Percentiles rank a stretch among this genome's conserved stretches.
Evolutionary conservation across 2,797 vertebrate species (phyloP).

Genomic region (Remorina albescens): DNA sequence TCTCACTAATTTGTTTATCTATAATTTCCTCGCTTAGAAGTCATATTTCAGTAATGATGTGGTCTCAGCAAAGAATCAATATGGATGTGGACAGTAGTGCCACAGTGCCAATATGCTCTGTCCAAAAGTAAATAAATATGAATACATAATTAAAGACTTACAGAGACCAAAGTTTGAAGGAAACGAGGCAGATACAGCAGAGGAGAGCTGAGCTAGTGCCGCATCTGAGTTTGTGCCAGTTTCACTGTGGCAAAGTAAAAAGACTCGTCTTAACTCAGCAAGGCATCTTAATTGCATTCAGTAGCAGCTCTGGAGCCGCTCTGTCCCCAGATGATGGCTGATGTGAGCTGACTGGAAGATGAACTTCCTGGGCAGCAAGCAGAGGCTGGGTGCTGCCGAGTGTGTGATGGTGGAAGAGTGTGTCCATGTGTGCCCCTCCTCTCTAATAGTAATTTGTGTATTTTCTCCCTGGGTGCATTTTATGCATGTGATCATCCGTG

Average conservation of each 20-base stretch:
- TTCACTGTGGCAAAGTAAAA: slow-evolving; percentile 43
- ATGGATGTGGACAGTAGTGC: slow-evolving; percentile 33
- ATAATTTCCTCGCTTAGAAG: slow-evolving; percentile 40
- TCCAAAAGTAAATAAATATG: slow-evolving; percentile 61
- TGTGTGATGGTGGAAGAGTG: slow-evolving; percentile 3
- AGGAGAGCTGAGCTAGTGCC: slow-evolving; percentile 13
- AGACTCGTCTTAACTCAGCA: slow-evolving; percentile 74
- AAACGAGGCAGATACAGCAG: slow-evolving; percentile 50
- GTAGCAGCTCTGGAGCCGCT: slow-evolving; percentile 58
- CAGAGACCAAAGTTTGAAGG: slow-evolving; percentile 53
- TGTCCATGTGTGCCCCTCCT: background rate
- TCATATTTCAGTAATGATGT: slow-evolving; percentile 37
- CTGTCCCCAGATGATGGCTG: slow-evolving; percentile 74
- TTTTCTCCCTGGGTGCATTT: background rate
- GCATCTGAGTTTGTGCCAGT: slow-evolving; percentile 37
- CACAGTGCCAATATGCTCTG: slow-evolving; percentile 46
- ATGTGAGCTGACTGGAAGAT: slow-evolving; percentile 83
- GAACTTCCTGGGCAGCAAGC: slow-evolving; percentile 71
- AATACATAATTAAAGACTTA: slow-evolving; percentile 58
- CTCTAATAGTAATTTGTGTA: background rate
- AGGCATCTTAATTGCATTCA: slow-evolving; percentile 81
- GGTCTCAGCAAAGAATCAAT: slow-evolving; percentile 32
- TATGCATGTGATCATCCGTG: slow-evolving; percentile 9
- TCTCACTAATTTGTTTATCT: slow-evolving; percentile 38
- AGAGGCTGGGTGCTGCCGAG: slow-evolving; percentile 32